A percentile compares a stretch with the other conserved stretches of the same genome.
phyloP scores from a whole-genome alignment of 2,797 vertebrate species.

The Lepilemur septentrionalis region DNA sequence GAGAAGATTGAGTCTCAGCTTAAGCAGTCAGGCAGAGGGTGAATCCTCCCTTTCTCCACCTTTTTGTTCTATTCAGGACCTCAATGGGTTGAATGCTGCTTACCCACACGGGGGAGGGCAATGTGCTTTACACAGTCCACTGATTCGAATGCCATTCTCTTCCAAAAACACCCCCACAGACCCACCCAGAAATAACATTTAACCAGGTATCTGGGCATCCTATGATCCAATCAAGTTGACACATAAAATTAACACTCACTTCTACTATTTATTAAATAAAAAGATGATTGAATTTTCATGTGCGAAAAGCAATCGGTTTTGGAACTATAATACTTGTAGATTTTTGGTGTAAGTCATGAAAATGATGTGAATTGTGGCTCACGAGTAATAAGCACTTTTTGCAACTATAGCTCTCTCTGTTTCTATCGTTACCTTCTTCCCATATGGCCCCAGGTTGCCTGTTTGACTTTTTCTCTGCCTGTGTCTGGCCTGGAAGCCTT shows the following conservation, averaged over 20 bases:
- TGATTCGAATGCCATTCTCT: not conserved
- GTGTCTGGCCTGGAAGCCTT: not conserved
- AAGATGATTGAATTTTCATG: not conserved
- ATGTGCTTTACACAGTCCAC: not conserved
- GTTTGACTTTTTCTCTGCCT: not conserved
- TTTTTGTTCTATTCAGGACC: not conserved
- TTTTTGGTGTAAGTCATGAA: not conserved
- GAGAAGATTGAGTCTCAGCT: not conserved
- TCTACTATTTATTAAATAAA: not conserved
- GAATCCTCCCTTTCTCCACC: not conserved
- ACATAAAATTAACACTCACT: not conserved
- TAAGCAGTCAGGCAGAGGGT: not conserved
- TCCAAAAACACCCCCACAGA: not conserved
- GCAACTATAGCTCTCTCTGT: not conserved
- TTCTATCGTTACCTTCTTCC: not conserved
- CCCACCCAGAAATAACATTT: not conserved
- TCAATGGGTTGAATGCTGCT: not conserved
- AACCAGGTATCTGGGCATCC: not conserved
- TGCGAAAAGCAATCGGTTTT: not conserved
- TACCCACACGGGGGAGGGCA: not conserved
- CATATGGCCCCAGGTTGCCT: not conserved
- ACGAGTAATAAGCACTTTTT: not conserved
- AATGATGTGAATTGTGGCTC: not conserved
- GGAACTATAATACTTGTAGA: not conserved
- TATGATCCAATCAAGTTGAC: not conserved